Conservation (phyloP, 2,797 vertebrate species). For the Scolopax rusticola region DNA sequence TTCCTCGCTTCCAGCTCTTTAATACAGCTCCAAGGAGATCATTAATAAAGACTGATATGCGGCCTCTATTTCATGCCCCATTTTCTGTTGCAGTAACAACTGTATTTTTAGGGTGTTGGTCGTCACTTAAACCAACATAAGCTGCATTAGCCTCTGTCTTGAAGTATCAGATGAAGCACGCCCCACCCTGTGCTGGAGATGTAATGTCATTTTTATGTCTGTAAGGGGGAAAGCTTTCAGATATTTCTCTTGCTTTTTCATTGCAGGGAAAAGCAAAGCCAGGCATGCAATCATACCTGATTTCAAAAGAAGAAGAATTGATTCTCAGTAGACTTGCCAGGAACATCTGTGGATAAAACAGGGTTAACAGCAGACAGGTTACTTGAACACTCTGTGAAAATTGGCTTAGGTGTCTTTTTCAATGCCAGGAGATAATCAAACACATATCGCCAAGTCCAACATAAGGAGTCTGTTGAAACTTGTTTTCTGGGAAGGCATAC, state of each 20-base stretch:
- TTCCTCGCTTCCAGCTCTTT: constrained; percentile 59
- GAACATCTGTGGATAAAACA: background rate
- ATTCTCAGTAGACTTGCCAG: background rate
- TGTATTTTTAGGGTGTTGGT: constrained; percentile 39
- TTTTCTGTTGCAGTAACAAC: constrained; percentile 58
- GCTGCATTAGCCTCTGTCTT: constrained; percentile 9
- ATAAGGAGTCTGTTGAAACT: constrained; percentile 27
- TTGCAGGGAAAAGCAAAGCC: background rate
- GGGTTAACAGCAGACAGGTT: constrained; percentile 49
- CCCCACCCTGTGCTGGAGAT: constrained; percentile 3
- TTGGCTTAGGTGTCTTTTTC: background rate
- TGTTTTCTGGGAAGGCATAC: constrained; percentile 25
- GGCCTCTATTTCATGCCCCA: constrained; percentile 65
- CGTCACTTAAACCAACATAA: constrained; percentile 16
- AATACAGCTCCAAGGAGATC: constrained; percentile 64
- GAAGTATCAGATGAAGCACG: constrained; percentile 5
- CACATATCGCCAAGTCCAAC: background rate
- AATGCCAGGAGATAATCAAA: constrained; percentile 27
- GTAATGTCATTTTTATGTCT: background rate
- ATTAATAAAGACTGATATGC: constrained; percentile 65
- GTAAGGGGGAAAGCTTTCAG: background rate
- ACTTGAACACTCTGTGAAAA: background rate
- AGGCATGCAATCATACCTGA: background rate
- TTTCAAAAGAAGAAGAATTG: background rate
- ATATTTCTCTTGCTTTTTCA: background rate